A percentile compares a stretch with the other conserved stretches of the same genome.
Conservation (phyloP, 30 jellyfish, hydroid and myxozoan genomes). For the Rhopilema esculentum region DNA sequence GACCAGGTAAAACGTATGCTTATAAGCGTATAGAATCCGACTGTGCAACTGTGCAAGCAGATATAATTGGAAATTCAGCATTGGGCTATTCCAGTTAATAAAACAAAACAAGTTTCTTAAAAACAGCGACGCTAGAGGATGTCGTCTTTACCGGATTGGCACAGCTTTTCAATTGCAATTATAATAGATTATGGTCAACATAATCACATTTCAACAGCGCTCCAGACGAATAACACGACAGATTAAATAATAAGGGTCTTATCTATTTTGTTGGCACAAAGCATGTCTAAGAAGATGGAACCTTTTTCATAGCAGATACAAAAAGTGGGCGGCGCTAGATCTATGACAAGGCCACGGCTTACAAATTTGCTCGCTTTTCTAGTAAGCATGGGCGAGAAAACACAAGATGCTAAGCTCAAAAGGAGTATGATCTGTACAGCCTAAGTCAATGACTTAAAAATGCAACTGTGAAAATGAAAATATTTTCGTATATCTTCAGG, state of each 20-base stretch:
- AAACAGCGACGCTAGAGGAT: neutral
- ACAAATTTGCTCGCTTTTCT: neutral
- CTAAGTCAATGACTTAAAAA: neutral
- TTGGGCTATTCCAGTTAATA: neutral
- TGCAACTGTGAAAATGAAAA: neutral
- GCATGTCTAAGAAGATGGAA: neutral
- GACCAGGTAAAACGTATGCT: neutral
- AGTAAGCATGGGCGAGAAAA: neutral
- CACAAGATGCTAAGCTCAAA: neutral
- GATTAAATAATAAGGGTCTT: neutral
- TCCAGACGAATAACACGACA: neutral
- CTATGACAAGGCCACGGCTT: neutral
- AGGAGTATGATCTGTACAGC: neutral
- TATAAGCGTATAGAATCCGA: neutral
- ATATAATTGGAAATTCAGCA: neutral
- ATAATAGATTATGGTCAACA: neutral
- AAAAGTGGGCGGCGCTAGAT: neutral
- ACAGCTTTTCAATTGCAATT: neutral
- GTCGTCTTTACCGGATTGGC: neutral
- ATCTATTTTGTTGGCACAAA: neutral
- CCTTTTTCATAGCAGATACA: neutral
- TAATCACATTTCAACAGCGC: neutral
- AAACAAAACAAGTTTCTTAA: neutral
- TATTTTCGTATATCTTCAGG: too few relatives aligned
- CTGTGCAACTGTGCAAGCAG: neutral